phyloP scores from a whole-genome alignment of 2,888 invertebrate species.

The Agrypnus murinus region DNA sequence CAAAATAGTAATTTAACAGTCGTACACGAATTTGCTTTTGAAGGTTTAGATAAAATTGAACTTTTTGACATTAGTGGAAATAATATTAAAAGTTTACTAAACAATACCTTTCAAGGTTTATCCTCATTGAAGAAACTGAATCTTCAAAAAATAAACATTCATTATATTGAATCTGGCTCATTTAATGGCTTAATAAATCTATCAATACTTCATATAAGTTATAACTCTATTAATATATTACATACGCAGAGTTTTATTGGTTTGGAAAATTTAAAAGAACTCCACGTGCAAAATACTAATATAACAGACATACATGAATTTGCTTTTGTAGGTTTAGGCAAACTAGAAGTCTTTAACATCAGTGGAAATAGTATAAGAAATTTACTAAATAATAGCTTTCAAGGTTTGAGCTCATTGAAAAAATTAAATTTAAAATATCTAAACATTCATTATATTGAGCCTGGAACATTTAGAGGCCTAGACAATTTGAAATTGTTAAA shows the following conservation, averaged over 20 bases:
- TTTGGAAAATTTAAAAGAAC: too few relatives aligned
- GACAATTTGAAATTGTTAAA: not conserved
- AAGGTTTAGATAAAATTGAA: not conserved
- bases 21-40: not conserved
- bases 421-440: not conserved
- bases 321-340: not conserved
- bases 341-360: not conserved
- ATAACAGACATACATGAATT: not conserved
- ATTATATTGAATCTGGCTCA: not conserved
- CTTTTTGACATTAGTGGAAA: not conserved
- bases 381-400: not conserved
- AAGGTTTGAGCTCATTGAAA: not conserved
- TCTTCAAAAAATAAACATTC: not conserved
- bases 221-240: too few relatives aligned
- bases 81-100: not conserved
- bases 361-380: not conserved
- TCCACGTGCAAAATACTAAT: too few relatives aligned
- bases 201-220: too few relatives aligned
- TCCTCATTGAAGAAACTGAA: not conserved
- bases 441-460: not conserved
- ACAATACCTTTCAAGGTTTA: not conserved
- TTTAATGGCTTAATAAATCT: too few relatives aligned
- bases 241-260: too few relatives aligned
- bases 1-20: too few relatives aligned
- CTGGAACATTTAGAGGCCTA: not conserved